phyloP scores from a whole-genome alignment of 1,140 invertebrate genomes.

The Aphaenogaster rudis region DNA sequence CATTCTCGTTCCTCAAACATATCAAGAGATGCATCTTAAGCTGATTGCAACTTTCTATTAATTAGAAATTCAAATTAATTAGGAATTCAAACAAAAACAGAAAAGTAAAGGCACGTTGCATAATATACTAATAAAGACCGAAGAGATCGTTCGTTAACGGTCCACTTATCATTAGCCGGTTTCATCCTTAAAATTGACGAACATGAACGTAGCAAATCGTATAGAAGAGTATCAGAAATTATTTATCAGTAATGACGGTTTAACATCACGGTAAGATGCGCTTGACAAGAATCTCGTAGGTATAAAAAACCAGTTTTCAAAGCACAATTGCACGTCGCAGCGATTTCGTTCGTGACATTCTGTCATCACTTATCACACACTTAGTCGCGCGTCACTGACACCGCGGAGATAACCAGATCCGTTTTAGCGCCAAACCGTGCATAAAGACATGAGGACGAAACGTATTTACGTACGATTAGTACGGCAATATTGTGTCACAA shows the following conservation, averaged over 20 bases:
- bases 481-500: conserved; percentile 1
- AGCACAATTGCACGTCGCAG: not conserved
- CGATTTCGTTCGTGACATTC: conserved; percentile 34
- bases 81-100: not conserved
- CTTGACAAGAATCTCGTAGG: not conserved
- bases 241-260: not conserved
- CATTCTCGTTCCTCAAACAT: conserved; percentile 5
- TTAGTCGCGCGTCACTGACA: conserved; percentile 65
- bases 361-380: conserved; percentile 65
- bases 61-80: not conserved
- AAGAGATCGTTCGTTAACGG: not conserved
- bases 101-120: not conserved
- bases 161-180: conserved; percentile 2
- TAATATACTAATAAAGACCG: not conserved
- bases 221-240: not conserved
- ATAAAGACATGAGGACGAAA: conserved; percentile 15
- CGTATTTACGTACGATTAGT: conserved; percentile 45
- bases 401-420: conserved; percentile 64
- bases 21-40: conserved; percentile 32
- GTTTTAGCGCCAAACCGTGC: conserved; percentile 58
- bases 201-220: not conserved
- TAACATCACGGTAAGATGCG: not conserved
- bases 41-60: conserved; percentile 38
- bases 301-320: conserved; percentile 54
- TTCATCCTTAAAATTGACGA: not conserved